Base-by-base conservation (phyloP, 1,140 invertebrate species). In the Bombus consobrinus region DNA sequence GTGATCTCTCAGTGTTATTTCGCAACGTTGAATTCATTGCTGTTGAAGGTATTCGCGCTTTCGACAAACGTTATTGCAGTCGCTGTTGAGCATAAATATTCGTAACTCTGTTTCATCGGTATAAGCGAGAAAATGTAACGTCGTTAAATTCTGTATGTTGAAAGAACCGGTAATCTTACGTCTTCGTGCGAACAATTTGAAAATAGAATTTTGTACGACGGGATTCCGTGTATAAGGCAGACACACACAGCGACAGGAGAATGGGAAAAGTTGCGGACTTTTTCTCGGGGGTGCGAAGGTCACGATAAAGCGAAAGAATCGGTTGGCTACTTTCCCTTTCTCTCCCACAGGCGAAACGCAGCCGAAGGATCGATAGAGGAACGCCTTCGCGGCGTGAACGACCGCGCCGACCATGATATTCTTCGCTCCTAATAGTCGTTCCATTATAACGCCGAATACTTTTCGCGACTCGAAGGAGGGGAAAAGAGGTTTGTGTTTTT, bases 271-370 rank as follows among this genome's bases (percentile, higher is more conserved):
- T 88, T 76, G 59, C 22, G 37, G 72, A 53, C 39, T 86, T 89
- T 87, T 82, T 83, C 66, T 39, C 25, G 34, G 59, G 34, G 64
- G n/a, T 57, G 32, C 76, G 80, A 88, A 85, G 88, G 86, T 89
- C 86, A 81, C 53, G 86, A 72, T 69, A 73, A 78, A 32, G 68
- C 83, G 71, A 87, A 90, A 90, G 89, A 90, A 88, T 90, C 86
- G 79, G 43, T 64, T 76, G 88, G 88, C 83, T 90, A 93, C 93
- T 94, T 94, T 94, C 92, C 89, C 93, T 94, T 94, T 94, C 87
- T 91, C 89, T 87, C 85, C 88, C 90, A 90, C 87, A 89, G 89
- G 89, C 90, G 83, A 86, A 94, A 92, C 92, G 78, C 76, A 62
- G 88, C 72, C 87, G 86, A 89, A 89, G 88, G 93, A 94, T 94